A percentile compares a stretch with the other conserved stretches of the same genome.
Conservation (phyloP, 2,888 invertebrate genomes). For the Erebia epiphron region DNA sequence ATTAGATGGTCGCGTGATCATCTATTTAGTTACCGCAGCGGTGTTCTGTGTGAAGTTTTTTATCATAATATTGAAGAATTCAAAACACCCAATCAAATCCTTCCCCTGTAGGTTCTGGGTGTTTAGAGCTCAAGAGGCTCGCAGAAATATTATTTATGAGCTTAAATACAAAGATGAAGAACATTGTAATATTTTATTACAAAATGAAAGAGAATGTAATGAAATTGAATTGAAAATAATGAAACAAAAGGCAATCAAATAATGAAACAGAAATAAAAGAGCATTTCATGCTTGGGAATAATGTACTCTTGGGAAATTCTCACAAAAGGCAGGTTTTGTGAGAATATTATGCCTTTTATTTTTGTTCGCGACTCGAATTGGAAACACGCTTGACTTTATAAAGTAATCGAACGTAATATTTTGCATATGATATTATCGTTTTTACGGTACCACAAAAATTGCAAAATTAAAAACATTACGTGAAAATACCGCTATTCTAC, state of each 20-base stretch:
- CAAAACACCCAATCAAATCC: neutral
- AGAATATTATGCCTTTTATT: conserved; percentile 11
- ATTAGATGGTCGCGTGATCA: no score
- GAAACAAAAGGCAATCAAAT: conserved; percentile 21
- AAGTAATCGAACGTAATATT: conserved; percentile 7
- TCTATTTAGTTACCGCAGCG: no score
- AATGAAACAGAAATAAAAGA: conserved; percentile 19
- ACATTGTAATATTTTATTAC: neutral
- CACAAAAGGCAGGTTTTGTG: conserved; percentile 9
- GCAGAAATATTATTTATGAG: neutral
- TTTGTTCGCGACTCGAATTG: conserved; percentile 18
- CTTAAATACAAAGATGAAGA: neutral
- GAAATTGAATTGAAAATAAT: conserved; percentile 14
- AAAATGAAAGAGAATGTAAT: neutral
- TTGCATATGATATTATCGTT: neutral
- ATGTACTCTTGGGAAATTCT: conserved; percentile 24
- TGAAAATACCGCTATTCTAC: no score
- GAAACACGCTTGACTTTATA: neutral
- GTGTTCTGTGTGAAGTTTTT: no score
- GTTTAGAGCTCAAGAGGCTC: neutral
- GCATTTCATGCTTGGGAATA: conserved; percentile 19
- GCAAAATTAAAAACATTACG: no score
- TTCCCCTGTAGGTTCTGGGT: neutral
- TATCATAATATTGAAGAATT: no score
- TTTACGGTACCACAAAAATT: no score